Evolutionary conservation across 2,113 vertebrate species (phyloP), one percentile per base, ranked within the genome.

Genomic region (Sinocyclocheilus anophthalmus): DNA sequence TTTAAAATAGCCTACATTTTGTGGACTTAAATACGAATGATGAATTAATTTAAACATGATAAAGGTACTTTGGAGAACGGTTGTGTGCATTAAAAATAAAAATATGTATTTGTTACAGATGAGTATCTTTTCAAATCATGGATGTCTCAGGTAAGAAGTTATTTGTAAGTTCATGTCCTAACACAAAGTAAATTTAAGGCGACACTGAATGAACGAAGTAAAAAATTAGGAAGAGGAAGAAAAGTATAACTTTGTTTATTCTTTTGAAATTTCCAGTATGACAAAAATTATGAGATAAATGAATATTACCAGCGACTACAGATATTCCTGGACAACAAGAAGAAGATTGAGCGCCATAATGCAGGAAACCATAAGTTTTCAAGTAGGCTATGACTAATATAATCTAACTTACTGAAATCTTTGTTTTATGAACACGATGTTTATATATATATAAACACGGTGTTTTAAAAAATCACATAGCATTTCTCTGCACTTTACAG

Each of bases 331-430:
- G 85, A 53, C 81, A 96, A 96, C 91, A 95, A 93, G 84, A 92
- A 89, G 87, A 94, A 1, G 76, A 90, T 97, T 6, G 93, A 95
- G 0, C 88, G 88, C 72, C 97, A 98, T 95, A 98, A 97, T 86
- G 92, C 90, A 3, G 93, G 94, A 76, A 96, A 96, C 86, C 95
- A 95, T 91, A 94, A 93, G 0, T 98, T 94, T 88, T 92, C 94
- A 92, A 96, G 97, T 48, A 45, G 42, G 42, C 42, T 98, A 95
- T 1, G 33, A 78, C 1, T 39, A 1, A 33, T 37, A 22, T 20
- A 22, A 30, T 48, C 45, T 48, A 11, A 48, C 10, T 11, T 65
- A 24, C 22, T 53, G 12, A 16, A 55, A 16, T 18, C 53, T 55
- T 16, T 55, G 4, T 55, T 55, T 61, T 61, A 8, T 12, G 18